phyloP scores from a whole-genome alignment of 2,888 invertebrate genomes.

The Phalera bucephala region DNA sequence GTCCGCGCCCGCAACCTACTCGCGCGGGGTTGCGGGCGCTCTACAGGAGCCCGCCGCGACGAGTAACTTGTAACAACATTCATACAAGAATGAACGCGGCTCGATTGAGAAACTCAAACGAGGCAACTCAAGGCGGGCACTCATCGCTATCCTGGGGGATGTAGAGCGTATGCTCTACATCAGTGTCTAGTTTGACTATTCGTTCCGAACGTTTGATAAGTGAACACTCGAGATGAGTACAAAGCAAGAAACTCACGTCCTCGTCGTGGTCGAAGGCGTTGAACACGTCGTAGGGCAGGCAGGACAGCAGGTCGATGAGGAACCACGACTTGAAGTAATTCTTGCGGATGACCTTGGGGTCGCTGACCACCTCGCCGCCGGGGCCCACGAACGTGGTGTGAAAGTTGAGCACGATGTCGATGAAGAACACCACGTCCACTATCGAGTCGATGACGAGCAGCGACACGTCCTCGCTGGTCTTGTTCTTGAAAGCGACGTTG shows the following conservation, averaged over 20 bases:
- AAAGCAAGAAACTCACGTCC: conserved; percentile 89
- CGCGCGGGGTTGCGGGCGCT: no score
- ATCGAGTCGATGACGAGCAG: conserved; percentile 98
- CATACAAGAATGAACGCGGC: no score
- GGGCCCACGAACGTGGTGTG: conserved; percentile 99
- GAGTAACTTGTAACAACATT: no score
- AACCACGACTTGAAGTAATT: conserved; percentile 99
- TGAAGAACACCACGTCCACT: conserved; percentile 99
- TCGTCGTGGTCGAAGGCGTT: conserved; percentile 99
- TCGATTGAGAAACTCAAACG: no score
- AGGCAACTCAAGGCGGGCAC: no score
- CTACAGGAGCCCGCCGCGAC: no score
- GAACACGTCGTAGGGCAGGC: conserved; percentile 99
- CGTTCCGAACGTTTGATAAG: no score
- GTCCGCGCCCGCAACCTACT: no score
- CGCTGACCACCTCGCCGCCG: conserved; percentile 98
- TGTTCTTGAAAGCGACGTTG: conserved; percentile 99
- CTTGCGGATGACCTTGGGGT: conserved; percentile 98
- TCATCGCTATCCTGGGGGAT: no score
- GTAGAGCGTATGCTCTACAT: no score
- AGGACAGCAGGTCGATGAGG: conserved; percentile 98
- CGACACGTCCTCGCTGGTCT: conserved; percentile 98
- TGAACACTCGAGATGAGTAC: no score
- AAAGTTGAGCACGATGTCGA: conserved; percentile 99
- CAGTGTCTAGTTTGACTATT: no score